Conservation (phyloP, 2,888 invertebrate genomes). For the Arge pagana region DNA sequence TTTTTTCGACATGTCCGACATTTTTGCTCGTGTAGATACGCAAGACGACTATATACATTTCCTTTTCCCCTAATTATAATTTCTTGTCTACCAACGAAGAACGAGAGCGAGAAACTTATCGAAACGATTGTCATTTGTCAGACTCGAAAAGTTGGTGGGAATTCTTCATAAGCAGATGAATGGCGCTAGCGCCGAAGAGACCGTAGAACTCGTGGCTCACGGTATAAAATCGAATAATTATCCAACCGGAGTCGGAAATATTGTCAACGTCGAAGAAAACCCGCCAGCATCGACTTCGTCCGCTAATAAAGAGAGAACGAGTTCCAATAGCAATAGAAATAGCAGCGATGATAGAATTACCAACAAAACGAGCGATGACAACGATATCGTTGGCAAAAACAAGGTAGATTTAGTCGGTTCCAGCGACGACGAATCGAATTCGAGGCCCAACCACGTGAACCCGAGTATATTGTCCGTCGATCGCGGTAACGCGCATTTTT, state of each 20-base stretch:
- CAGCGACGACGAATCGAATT: conserved; percentile 10
- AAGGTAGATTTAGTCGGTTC: neutral
- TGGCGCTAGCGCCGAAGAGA: conserved; percentile 26
- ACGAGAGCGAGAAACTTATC: neutral
- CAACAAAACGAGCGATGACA: conserved; percentile 20
- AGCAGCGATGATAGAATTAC: conserved; percentile 26
- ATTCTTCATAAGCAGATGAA: conserved; percentile 48
- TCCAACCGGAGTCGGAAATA: conserved; percentile 29
- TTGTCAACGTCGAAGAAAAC: conserved; percentile 25
- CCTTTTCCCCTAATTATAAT: too few species aligned
- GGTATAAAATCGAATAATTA: conserved; percentile 17
- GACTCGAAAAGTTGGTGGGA: conserved; percentile 54
- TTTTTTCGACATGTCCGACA: too few species aligned
- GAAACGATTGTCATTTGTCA: conserved; percentile 48
- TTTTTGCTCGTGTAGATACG: too few species aligned
- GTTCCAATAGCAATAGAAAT: neutral
- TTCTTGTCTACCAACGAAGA: too few species aligned
- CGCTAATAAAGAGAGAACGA: neutral
- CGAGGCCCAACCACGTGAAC: neutral
- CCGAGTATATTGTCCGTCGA: conserved; percentile 1
- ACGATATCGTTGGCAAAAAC: conserved; percentile 3
- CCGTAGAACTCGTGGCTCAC: conserved; percentile 14
- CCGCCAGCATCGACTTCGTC: neutral
- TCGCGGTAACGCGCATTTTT: conserved; percentile 33
- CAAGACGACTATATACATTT: too few species aligned